Evolutionary conservation across 2,113 vertebrate genomes (phyloP).

Genomic region (Pangasianodon hypophthalmus): DNA sequence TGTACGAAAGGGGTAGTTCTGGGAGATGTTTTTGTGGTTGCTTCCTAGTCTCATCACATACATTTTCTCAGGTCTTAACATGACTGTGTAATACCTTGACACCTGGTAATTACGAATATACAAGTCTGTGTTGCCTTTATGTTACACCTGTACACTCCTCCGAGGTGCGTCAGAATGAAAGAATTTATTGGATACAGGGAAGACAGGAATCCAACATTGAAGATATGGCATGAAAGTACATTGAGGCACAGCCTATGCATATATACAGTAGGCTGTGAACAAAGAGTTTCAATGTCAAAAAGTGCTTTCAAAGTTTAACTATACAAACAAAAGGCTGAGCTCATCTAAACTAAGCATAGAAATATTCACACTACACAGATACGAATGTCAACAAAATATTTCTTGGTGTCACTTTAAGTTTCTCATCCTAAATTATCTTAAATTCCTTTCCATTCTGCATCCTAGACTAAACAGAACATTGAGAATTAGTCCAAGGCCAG

Average conservation of each 20-base stretch:
- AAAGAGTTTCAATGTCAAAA: neutral
- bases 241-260: neutral
- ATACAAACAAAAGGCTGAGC: neutral
- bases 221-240: neutral
- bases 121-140: neutral
- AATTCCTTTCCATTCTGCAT: neutral
- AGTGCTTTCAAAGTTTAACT: too few relatives aligned
- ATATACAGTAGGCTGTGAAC: neutral
- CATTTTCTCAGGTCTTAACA: slow-evolving; percentile 7
- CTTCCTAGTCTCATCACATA: neutral
- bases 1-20: neutral
- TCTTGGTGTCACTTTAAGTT: neutral
- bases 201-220: neutral
- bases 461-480: slow-evolving; percentile 25
- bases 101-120: neutral
- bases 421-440: neutral
- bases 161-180: neutral
- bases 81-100: neutral
- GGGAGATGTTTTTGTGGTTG: neutral
- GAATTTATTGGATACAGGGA: neutral
- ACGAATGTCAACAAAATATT: neutral
- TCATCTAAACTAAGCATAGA: neutral
- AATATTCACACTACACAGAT: neutral
- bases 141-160: neutral
- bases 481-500: slow-evolving; percentile 24